Evolutionary conservation across 1,140 invertebrate genomes (phyloP), one percentile per base, ranked within the genome.

Genomic region (Cryptotermes secundus): DNA sequence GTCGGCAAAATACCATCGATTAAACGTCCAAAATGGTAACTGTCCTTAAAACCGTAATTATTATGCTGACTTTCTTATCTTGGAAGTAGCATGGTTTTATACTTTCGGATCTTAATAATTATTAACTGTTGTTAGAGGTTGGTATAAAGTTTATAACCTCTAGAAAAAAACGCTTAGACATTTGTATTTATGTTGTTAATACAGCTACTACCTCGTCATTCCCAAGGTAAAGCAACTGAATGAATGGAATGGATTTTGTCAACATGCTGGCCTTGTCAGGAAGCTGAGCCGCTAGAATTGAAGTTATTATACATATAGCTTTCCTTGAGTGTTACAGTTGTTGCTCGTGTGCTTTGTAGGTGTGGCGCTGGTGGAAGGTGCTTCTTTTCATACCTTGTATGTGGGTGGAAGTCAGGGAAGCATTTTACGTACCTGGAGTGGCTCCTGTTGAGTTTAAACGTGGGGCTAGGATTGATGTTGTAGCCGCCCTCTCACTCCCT

Each of bases 341-440:
- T 7, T 72, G 59, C 6, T 72, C 16, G 7, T 72, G 26, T 31
- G 59, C 26, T 72, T 72, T 72, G 59, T 72, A 72, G 59, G n/a
- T 72, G 59, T 72, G 59, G 59, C 59, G 59, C 9, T 72, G 59
- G 59, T 72, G 59, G 59, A 72, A 72, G 59, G 6, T 72, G 59
- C 59, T 72, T 9, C n/a, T 72, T 72, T 31, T 72, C n/a, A 72
- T 72, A 3, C 10, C 31, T 4, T 72, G 53, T 35, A 26, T 81
- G 49, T 84, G 84, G 81, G 53, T 84, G 81, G 80, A 85, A 80
- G 72, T 42, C 26, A 65, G 36, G 14, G 36, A 83, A 84, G 85
- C 84, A 31, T 98, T 99, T 90, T 98, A 98, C 90, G 96, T 99
- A 6, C 98, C 98, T 85, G 98, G 98, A 86, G 97, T 99, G 86